Evolutionary conservation across 2,113 vertebrate species (phyloP).

Genomic region (Coryphaenoides rupestris): DNA sequence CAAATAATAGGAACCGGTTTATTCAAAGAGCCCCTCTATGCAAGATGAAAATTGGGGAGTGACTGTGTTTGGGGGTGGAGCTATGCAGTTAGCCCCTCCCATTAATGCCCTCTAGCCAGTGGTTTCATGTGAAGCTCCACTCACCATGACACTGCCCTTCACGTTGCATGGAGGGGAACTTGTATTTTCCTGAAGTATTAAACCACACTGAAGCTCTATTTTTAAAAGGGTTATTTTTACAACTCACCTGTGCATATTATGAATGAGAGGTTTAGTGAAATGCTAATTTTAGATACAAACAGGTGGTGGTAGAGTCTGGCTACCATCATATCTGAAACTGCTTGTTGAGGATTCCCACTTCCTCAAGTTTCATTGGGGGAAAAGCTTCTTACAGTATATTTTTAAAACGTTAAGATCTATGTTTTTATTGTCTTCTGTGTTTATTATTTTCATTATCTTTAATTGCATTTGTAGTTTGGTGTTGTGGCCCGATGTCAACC

Average conservation of each 20-base stretch:
- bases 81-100: too few relatives aligned
- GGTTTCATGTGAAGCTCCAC: too few relatives aligned
- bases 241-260: conserved; percentile 18
- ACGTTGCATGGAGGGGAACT: not conserved
- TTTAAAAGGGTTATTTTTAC: conserved; percentile 33
- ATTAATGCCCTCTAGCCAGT: not conserved
- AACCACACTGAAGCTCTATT: conserved; percentile 25
- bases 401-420: conserved; percentile 8
- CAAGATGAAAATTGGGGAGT: too few relatives aligned
- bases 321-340: conserved; percentile 2
- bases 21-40: not conserved
- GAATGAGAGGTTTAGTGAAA: not conserved
- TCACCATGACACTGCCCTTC: too few relatives aligned
- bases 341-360: conserved; percentile 1
- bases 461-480: not conserved
- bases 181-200: conserved; percentile 12
- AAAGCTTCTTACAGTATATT: conserved; percentile 34
- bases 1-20: conserved; percentile 12
- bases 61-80: too few relatives aligned
- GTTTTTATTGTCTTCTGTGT: not conserved
- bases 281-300: conserved; percentile 9
- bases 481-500: conserved; percentile 7
- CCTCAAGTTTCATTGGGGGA: conserved; percentile 17
- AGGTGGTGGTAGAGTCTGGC: not conserved
- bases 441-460: conserved; percentile 6